Evolutionary conservation across 2,797 vertebrate genomes (phyloP), one percentile per base, ranked within the genome.

Genomic region (Pelochelys cantorii): DNA sequence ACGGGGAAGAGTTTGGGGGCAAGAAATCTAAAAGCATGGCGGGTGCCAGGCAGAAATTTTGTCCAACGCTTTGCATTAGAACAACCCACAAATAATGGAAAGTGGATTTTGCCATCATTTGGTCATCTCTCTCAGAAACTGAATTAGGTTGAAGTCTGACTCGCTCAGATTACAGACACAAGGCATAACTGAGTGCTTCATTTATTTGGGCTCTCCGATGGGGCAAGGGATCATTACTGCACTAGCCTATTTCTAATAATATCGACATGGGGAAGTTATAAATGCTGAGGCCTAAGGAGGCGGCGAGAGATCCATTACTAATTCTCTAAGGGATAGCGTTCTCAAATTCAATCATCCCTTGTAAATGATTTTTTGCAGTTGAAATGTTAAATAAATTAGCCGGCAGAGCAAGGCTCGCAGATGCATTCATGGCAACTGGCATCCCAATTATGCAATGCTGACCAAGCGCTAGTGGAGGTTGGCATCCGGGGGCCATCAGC

Each of bases 361-460:
- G 93, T 82, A 95, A 97, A 95, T 90, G 22, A 83, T 83, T 95
- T 80, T 94, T 84, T 91, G 92, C 95, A 93, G 91, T 94, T 92
- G 90, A 97, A 97, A 91, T 90, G 83, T 84, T 93, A 96, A 98
- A 94, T 97, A 96, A 97, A 97, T 98, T 97, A 97, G 97, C 96
- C 97, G 93, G 93, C 90, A 65, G 87, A 82, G 2, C 29, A 60
- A 84, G 95, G 54, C 90, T 68, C n/a, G 25, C 93, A 80, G 81
- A 56, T 57, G 25, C 84, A 79, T 89, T 90, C 74, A 79, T 75
- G 83, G 88, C 86, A 89, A 42, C 90, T 79, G 92, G 95, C 89
- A 85, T 71, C 83, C 87, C 68, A 52, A 17, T 68, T 59, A 78
- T 53, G 75, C 84, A 87, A 60, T 1, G 23, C 89, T 94, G 95